Evolutionary conservation across 1,140 invertebrate species (phyloP), one percentile per base, ranked within the genome.

Genomic region (Cataglyphis hispanica): DNA sequence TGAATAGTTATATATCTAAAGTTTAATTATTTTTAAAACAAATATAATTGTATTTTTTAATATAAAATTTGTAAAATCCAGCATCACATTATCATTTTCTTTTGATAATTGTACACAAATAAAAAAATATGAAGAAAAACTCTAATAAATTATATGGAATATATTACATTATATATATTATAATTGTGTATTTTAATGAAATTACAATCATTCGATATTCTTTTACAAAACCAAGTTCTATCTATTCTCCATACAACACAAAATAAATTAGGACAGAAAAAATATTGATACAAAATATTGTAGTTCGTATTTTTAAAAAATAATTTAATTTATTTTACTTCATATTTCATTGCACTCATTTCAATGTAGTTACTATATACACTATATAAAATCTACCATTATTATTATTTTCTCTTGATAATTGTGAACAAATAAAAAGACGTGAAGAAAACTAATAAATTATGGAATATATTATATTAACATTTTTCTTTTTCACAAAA

Each of bases 61-160:
- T 69, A 80, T 1, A 46, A 80, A 80, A 80, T 19, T 56, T 22
- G 27, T 67, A n/a, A 80, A 80, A 56, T 69, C 16, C 46, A 56
- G 5, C 31, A 25, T 80, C 10, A 64, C 10, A 16, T 16, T 46
- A 46, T 46, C 1, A 16, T 46, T 11, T 67, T 66, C 19, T 63
- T 8, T 78, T 25, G 10, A 34, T 31, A 64, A 22, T 43, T 31
- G 31, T 53, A 13, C 11, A 66, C 16, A 27, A 63, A 77, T 63
- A 77, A 77, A 40, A 77, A 77, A 50, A n/a, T 37, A 11, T 25
- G 37, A 22, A 63, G 46, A 61, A 25, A 66, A 25, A 56, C 6
- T 40, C 19, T 37, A 78, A 78, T 27, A 78, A 67, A 5, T 66
- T 34, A 40, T 53, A 31, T 22, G 13, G n/a, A n/a, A n/a, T n/a